phyloP scores from a whole-genome alignment of 2,888 invertebrate genomes.

The Hermaeophaga mercurialis region DNA sequence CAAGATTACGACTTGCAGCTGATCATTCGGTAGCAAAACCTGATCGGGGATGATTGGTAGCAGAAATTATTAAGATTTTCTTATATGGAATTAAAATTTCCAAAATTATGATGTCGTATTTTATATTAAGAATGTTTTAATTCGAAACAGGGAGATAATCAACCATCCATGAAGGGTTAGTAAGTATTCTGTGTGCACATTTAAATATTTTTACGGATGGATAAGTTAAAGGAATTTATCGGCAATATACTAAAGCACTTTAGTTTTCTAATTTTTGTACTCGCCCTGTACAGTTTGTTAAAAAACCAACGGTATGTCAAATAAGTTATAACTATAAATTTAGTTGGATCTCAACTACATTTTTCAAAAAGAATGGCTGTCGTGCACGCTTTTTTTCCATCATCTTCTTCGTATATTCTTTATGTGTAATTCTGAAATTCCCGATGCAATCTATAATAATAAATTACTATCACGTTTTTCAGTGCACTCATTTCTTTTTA shows the following conservation, averaged over 20 bases:
- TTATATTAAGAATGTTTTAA: neutral
- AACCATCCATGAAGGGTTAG: neutral
- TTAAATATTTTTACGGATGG: neutral
- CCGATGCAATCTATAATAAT: conserved; percentile 7
- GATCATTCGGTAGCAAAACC: conserved; percentile 16
- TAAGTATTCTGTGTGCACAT: neutral
- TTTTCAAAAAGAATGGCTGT: neutral
- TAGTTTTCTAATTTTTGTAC: no score
- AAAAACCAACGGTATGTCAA: neutral
- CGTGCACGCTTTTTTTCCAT: neutral
- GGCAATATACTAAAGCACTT: no score
- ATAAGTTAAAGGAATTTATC: no score
- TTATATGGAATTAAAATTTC: neutral
- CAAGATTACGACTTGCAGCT: neutral
- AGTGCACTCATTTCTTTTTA: neutral
- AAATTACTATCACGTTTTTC: conserved; percentile 21
- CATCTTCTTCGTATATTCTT: neutral
- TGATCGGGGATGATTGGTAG: neutral
- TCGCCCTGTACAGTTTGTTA: neutral
- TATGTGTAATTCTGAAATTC: conserved; percentile 3
- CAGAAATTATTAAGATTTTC: neutral
- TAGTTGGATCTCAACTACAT: neutral
- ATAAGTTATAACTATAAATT: conserved; percentile 2
- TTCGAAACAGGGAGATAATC: neutral
- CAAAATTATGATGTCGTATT: neutral